These are phyloP conservation scores for Diglossa cyanea DNA, from an alignment of 2,797 vertebrate genomes.

Conservation along the genomic window DNA sequence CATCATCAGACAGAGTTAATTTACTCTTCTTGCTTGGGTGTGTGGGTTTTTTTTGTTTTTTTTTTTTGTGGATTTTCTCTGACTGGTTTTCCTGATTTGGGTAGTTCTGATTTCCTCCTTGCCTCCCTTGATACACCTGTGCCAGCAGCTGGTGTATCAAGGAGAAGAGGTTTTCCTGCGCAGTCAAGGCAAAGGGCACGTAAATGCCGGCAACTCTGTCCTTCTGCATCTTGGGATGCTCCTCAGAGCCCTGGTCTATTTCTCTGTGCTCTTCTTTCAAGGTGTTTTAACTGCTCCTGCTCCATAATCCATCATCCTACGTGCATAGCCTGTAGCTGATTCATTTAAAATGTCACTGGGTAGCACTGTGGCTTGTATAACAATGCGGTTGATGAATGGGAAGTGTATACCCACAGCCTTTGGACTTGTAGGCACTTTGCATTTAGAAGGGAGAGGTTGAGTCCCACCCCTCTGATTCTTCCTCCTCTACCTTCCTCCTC, in stretches of 20 bases:
- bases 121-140: neutral
- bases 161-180: accelerated
- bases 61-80: neutral
- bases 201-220: neutral
- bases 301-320: neutral
- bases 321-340: neutral
- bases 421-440: neutral
- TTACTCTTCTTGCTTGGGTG: neutral
- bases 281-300: neutral
- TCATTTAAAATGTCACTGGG: constrained; percentile 33
- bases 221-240: neutral
- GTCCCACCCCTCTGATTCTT: neutral
- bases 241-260: neutral
- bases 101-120: neutral
- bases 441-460: neutral
- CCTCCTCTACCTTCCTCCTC: neutral
- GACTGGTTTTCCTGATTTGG: neutral
- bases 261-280: neutral
- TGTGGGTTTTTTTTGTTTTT: neutral
- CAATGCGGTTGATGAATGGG: constrained; percentile 12
- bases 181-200: accelerated
- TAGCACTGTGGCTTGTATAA: constrained; percentile 19
- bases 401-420: neutral
- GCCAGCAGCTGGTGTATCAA: neutral
- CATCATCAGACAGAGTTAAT: neutral